Evolutionary conservation across 1,140 invertebrate genomes (phyloP).

Genomic region (Limonius californicus): DNA sequence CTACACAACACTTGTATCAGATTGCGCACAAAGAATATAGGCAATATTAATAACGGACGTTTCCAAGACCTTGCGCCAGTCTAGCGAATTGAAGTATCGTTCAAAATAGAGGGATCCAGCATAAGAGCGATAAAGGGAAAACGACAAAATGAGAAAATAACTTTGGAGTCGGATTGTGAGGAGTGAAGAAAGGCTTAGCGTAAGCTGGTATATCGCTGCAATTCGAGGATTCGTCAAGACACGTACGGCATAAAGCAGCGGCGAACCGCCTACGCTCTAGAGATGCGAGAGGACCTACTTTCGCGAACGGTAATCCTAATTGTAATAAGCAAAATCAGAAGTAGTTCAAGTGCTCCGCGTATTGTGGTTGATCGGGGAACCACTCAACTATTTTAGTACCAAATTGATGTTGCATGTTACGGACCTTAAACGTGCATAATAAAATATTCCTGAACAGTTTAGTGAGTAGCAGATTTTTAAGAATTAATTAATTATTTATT

Average conservation of each 20-base stretch:
- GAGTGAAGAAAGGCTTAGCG: slow-evolving; percentile 28
- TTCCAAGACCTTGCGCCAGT: neutral
- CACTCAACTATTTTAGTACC: no score
- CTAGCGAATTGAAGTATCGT: slow-evolving; percentile 19
- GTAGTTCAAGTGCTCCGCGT: no score
- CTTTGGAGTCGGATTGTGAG: slow-evolving; percentile 27
- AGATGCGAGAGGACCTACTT: no score
- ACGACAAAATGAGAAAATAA: slow-evolving; percentile 31
- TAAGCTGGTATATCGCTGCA: slow-evolving; percentile 27
- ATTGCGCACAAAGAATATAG: neutral
- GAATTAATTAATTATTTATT: no score
- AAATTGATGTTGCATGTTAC: no score
- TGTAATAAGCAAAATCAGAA: no score
- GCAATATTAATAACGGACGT: slow-evolving; percentile 8
- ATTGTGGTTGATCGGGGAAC: no score
- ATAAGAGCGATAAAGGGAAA: slow-evolving; percentile 31
- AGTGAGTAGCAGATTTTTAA: no score
- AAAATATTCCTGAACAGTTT: no score
- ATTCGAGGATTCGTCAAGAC: slow-evolving; percentile 24
- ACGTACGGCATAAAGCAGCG: slow-evolving; percentile 20
- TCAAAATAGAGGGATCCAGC: slow-evolving; percentile 19
- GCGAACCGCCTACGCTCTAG: neutral
- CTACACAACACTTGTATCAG: slow-evolving; percentile 3
- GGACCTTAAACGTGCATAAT: no score
- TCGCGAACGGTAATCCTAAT: no score